phyloP scores from a whole-genome alignment of 2,113 vertebrate genomes.

The Vicugna pacos region DNA sequence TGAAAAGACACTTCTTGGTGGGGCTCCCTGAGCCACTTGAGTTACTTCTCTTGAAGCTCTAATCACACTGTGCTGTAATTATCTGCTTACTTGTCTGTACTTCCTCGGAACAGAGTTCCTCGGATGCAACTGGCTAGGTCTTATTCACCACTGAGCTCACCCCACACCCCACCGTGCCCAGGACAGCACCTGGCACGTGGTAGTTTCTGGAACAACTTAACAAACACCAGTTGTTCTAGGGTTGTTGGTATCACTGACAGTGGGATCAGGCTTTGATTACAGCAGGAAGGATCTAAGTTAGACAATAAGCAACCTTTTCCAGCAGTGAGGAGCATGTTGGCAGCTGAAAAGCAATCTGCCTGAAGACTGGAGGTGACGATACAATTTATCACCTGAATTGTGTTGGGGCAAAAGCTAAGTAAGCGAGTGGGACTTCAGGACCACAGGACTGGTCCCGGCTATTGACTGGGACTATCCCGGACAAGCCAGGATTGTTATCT shows the following conservation, averaged over 20 bases:
- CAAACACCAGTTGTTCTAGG: accelerated
- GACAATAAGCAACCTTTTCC: not conserved
- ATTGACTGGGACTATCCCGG: too few relatives aligned
- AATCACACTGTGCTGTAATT: not conserved
- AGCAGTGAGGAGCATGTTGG: not conserved
- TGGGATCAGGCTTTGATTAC: not conserved
- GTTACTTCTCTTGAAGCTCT: not conserved
- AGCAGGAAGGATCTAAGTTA: not conserved
- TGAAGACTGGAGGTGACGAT: not conserved
- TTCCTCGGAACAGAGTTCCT: not conserved
- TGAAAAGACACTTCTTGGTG: not conserved
- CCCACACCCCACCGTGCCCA: not conserved
- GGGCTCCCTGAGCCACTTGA: not conserved
- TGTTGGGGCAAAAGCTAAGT: not conserved
- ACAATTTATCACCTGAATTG: not conserved
- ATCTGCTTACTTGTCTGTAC: not conserved
- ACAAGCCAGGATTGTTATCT: too few relatives aligned
- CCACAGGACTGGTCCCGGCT: not conserved
- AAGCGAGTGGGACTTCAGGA: not conserved
- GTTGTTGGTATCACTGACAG: accelerated
- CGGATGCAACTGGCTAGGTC: accelerated
- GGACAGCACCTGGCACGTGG: not conserved
- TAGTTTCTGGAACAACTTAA: not conserved
- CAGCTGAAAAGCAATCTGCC: not conserved
- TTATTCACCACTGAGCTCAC: not conserved